phyloP scores from a whole-genome alignment of 2,888 invertebrate genomes.

The Caenorhabditis sp. region DNA sequence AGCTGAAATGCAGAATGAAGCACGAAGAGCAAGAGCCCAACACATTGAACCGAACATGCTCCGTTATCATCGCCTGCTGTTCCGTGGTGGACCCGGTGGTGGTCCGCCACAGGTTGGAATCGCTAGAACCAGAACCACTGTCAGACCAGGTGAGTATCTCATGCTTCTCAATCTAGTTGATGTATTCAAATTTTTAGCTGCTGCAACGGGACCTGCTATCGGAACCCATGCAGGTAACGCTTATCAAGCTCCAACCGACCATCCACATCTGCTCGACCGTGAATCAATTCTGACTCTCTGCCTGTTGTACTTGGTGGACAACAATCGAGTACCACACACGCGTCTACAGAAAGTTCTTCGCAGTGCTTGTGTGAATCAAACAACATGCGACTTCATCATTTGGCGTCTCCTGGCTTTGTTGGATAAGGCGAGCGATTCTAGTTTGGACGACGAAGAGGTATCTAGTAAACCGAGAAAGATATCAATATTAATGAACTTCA shows the following conservation, averaged over 20 bases:
- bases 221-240: constrained; percentile 69
- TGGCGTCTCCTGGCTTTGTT: constrained; percentile 84
- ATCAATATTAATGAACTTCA: constrained; percentile 19
- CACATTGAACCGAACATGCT: constrained; percentile 56
- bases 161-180: neutral
- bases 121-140: constrained; percentile 11
- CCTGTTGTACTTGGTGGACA: constrained; percentile 90
- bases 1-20: constrained; percentile 71
- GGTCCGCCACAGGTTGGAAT: constrained; percentile 15
- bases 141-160: constrained; percentile 10
- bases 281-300: constrained; percentile 90
- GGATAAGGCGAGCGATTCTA: constrained; percentile 73
- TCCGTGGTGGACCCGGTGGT: constrained; percentile 45
- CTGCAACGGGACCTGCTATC: constrained; percentile 33
- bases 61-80: constrained; percentile 61
- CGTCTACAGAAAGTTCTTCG: constrained; percentile 84
- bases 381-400: constrained; percentile 91
- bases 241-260: constrained; percentile 60
- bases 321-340: constrained; percentile 89
- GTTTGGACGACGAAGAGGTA: constrained; percentile 69
- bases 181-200: neutral
- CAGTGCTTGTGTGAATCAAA: constrained; percentile 91
- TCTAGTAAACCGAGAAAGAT: no score
- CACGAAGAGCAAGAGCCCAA: constrained; percentile 58
- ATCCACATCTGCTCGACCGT: constrained; percentile 87